A percentile compares a stretch with the other conserved stretches of the same genome.
Evolutionary conservation across 92 coral and sea anemone species (phyloP).

Genomic region (Plumapathes pennacea): DNA sequence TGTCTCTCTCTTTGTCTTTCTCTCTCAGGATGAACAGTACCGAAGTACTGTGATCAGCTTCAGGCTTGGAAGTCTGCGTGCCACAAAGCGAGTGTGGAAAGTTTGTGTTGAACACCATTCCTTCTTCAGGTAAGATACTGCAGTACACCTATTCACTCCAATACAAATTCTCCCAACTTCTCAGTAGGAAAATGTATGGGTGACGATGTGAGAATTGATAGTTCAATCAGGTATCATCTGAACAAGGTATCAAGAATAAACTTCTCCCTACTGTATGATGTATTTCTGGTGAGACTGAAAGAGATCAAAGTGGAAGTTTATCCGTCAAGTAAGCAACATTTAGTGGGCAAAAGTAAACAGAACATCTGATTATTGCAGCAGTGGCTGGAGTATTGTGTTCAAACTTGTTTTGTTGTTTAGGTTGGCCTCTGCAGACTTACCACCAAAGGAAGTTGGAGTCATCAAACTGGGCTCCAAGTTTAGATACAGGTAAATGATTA

Average conservation of each 20-base stretch:
- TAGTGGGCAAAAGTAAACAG: too few relatives aligned
- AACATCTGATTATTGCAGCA: neutral
- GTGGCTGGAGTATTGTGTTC: neutral
- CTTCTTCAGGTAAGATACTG: slow-evolving; percentile 71
- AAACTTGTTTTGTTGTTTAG: slow-evolving; percentile 11
- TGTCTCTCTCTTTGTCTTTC: too few relatives aligned
- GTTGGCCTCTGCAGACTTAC: slow-evolving; percentile 66
- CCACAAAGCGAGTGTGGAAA: slow-evolving; percentile 96
- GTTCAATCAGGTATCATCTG: too few relatives aligned
- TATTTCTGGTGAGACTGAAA: too few relatives aligned
- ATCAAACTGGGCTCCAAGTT: slow-evolving; percentile 79
- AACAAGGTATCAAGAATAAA: too few relatives aligned
- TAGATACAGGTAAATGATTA: slow-evolving; percentile 77
- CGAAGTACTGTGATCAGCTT: slow-evolving; percentile 73
- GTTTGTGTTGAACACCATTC: slow-evolving; percentile 97
- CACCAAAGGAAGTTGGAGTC: slow-evolving; percentile 54
- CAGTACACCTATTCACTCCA: neutral
- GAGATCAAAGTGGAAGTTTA: too few relatives aligned
- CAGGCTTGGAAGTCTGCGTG: slow-evolving; percentile 69
- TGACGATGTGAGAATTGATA: too few relatives aligned
- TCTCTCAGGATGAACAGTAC: slow-evolving; percentile 73
- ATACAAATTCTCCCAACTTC: too few relatives aligned
- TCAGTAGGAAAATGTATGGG: too few relatives aligned
- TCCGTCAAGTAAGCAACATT: too few relatives aligned
- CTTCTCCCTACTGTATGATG: too few relatives aligned